Evolutionary conservation across 2,113 vertebrate species (phyloP), one percentile per base, ranked within the genome.

Genomic region (Todiramphus saurophagus): DNA sequence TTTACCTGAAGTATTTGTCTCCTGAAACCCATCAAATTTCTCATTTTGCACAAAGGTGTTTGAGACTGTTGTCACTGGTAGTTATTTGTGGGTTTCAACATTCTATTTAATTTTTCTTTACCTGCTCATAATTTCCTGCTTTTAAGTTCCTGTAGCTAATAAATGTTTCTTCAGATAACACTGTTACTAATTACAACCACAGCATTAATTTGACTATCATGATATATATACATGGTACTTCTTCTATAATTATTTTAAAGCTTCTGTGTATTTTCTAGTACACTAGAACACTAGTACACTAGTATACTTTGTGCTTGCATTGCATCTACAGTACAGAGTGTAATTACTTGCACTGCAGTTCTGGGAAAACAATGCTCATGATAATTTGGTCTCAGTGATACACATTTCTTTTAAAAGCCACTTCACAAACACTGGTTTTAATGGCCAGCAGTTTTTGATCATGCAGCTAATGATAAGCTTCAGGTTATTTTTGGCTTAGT

Each of bases 351-450:
- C 19, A 15, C 48, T 31, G 63, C 76, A 25, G 59, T 94, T 94
- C 39, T 75, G 46, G 78, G 46, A 79, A 95, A 89, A 87, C 75
- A 81, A 68, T 81, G 83, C 44, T 78, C 27, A 53, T 53, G 53
- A 80, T 85, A 89, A 96, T 96, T 96, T 94, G 84, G 89, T 89
- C 76, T 86, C 44, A 73, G 60, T 43, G 43, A 31, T 46, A 8
- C 10, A 25, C 11, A 4, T 37, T 95, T 89, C 48, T 79, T 78
- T 13, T 7, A 59, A 75, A 95, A 96, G 58, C 75, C 75, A 70
- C 81, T 77, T 62, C 69, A 59, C 51, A 31, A 78, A 62, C 39
- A 5, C 43, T 69, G 81, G 27, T 92, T 87, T 83, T 5, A 55
- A 81, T 95, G 94, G 90, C 92, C 72, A 11, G 17, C 76, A 81